A percentile compares a stretch with the other conserved stretches of the same genome.
These are phyloP conservation scores for Hydractinia echinata DNA, from an alignment of 30 jellyfish, hydroid and myxozoan genomes.

Conservation along the genomic window DNA sequence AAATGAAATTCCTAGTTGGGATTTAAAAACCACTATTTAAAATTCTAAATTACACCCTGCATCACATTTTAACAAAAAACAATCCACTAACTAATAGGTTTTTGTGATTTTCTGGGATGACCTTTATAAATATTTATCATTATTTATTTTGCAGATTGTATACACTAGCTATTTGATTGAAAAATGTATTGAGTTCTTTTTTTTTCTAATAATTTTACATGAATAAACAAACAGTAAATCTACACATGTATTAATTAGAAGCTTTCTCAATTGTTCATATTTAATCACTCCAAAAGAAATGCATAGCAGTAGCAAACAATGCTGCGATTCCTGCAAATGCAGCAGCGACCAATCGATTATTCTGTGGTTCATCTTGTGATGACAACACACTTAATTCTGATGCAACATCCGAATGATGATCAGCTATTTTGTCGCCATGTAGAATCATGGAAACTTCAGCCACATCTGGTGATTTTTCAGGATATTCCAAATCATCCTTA, in stretches of 20 bases:
- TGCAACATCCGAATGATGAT: constrained; percentile 36
- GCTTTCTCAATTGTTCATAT: neutral
- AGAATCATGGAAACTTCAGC: constrained; percentile 43
- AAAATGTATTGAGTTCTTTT: too few relatives aligned
- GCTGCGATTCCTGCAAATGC: constrained; percentile 26
- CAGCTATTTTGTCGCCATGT: constrained; percentile 34
- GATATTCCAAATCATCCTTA: constrained; percentile 38
- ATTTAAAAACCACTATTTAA: too few relatives aligned
- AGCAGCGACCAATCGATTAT: constrained; percentile 6
- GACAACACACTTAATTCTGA: constrained; percentile 29
- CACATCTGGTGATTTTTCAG: constrained; percentile 67
- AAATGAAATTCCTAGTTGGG: too few relatives aligned
- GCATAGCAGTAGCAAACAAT: constrained; percentile 15
- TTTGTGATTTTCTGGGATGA: too few relatives aligned
- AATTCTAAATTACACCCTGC: too few relatives aligned
- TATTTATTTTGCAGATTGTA: too few relatives aligned
- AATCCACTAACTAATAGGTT: too few relatives aligned
- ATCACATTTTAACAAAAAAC: too few relatives aligned
- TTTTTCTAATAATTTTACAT: too few relatives aligned
- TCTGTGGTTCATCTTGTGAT: neutral
- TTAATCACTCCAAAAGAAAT: constrained; percentile 6
- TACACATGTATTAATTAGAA: neutral
- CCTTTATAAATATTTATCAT: too few relatives aligned
- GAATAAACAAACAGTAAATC: neutral
- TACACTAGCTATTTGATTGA: too few relatives aligned